Evolutionary conservation across 2,113 vertebrate genomes (phyloP).

Genomic region (Patagioenas fasciata): DNA sequence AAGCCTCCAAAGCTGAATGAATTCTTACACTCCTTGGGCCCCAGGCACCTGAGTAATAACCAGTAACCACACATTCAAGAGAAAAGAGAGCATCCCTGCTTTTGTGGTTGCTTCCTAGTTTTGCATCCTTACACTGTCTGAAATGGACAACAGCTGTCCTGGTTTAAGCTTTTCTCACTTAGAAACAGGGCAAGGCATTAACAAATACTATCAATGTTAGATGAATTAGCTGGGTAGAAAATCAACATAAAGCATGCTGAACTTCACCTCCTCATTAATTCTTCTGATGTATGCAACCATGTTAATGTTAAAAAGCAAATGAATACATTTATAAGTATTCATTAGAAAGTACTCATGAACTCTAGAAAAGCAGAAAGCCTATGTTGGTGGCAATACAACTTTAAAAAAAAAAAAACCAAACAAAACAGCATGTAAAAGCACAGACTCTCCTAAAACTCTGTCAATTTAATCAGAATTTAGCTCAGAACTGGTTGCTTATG

Average conservation of each 20-base stretch:
- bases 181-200: neutral
- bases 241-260: neutral
- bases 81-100: neutral
- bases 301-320: neutral
- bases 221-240: neutral
- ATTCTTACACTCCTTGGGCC: neutral
- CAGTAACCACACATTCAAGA: neutral
- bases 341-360: neutral
- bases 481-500: neutral
- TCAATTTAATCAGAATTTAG: neutral
- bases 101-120: neutral
- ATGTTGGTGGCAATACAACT: neutral
- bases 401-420: too few relatives aligned
- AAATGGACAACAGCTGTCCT: neutral
- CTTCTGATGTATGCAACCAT: neutral
- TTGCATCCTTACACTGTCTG: neutral
- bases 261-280: neutral
- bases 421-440: neutral
- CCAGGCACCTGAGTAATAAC: neutral
- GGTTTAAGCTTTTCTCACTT: neutral
- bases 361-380: neutral
- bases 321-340: neutral
- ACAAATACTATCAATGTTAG: neutral
- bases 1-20: slow-evolving; percentile 17
- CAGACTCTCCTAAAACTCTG: neutral